Conservation (phyloP, 1,140 invertebrate species). For the Coptotermes formosanus region DNA sequence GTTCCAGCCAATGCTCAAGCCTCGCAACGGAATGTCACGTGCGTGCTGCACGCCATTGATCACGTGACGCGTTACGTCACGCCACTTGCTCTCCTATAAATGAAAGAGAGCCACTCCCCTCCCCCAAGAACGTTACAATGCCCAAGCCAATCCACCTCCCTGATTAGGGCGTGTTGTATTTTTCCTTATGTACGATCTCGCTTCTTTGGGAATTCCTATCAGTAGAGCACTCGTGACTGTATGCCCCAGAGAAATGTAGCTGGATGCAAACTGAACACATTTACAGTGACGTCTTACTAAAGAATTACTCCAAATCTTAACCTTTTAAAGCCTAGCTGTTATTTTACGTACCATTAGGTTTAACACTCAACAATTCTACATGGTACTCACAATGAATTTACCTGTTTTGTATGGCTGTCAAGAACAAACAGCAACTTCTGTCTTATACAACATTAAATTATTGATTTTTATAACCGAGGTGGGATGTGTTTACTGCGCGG, state of each 20-base stretch:
- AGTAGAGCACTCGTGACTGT: background rate
- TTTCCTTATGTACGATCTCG: background rate
- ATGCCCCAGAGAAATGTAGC: background rate
- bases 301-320: no score
- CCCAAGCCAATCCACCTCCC: background rate
- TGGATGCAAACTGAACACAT: background rate
- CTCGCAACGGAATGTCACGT: background rate
- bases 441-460: no score
- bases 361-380: no score
- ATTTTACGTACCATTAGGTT: no score
- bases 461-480: no score
- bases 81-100: slow-evolving; percentile 1
- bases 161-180: background rate
- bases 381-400: no score
- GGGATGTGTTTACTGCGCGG: no score
- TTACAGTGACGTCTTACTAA: slow-evolving; percentile 3
- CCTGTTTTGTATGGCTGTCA: no score
- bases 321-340: no score
- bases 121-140: no score
- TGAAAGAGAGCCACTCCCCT: background rate
- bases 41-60: background rate
- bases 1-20: no score
- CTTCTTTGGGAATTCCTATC: background rate
- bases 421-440: no score
- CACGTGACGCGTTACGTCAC: background rate